Evolutionary conservation across 2,113 vertebrate genomes (phyloP).

Genomic region (Tachysurus vachellii): DNA sequence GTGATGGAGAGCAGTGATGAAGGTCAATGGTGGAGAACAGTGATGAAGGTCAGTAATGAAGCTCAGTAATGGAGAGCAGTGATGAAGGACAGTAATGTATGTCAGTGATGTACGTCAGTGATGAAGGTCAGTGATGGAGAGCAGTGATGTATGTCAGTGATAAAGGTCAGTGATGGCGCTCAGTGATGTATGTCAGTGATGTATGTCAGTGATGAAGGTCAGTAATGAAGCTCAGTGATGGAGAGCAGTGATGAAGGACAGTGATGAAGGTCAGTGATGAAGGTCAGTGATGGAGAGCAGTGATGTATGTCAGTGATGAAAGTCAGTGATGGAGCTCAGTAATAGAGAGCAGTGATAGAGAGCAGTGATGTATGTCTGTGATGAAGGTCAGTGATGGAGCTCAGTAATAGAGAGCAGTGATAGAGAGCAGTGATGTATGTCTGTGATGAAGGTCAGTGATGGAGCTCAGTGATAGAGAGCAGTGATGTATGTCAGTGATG

Average conservation of each 20-base stretch:
- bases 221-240: background rate
- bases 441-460: no score
- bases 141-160: no score
- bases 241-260: no score
- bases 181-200: no score
- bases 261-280: background rate
- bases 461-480: background rate
- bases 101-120: no score
- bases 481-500: no score
- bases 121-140: no score
- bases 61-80: background rate
- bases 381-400: background rate
- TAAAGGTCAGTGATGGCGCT: no score
- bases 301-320: background rate
- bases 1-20: background rate
- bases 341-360: background rate
- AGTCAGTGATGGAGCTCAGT: background rate
- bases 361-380: background rate
- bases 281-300: background rate
- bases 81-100: no score
- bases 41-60: no score
- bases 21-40: background rate
- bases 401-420: no score
- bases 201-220: background rate
- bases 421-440: background rate